phyloP scores from a whole-genome alignment of 2,888 invertebrate genomes.

The Parochlus steinenii region DNA sequence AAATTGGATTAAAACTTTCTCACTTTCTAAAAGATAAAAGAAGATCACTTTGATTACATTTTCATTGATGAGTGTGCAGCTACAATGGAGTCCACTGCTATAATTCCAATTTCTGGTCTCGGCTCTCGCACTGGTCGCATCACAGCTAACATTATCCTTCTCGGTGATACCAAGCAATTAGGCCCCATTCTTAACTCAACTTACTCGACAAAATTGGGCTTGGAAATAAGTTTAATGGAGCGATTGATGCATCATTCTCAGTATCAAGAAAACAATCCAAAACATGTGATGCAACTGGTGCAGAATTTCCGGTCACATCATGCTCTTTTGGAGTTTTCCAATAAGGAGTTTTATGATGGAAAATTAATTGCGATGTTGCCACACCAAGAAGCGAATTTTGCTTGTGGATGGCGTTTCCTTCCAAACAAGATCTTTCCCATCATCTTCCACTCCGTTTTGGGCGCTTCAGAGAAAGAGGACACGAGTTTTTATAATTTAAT shows the following conservation, averaged over 20 bases:
- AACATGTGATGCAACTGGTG: not conserved
- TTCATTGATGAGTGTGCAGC: constrained; percentile 67
- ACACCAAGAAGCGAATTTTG: not conserved
- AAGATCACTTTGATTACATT: constrained; percentile 40
- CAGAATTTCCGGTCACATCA: constrained; percentile 6
- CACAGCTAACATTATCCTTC: constrained; percentile 38
- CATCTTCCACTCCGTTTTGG: constrained; percentile 1
- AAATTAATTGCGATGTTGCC: not conserved
- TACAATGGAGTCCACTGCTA: constrained; percentile 48
- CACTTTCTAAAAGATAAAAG: constrained; percentile 9
- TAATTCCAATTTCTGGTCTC: constrained; percentile 36
- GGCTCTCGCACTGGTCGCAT: constrained; percentile 20
- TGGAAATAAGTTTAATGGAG: constrained; percentile 14
- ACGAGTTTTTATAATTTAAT: not conserved
- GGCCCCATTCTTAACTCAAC: constrained; percentile 41
- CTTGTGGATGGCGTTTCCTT: constrained; percentile 1
- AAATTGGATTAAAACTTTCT: no score
- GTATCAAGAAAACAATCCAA: constrained; percentile 1
- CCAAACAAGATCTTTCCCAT: constrained; percentile 2
- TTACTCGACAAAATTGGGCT: constrained; percentile 20
- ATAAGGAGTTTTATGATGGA: constrained; percentile 2
- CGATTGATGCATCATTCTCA: constrained; percentile 1
- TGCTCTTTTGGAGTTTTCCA: not conserved
- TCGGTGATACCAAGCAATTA: constrained; percentile 59
- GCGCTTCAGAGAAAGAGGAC: not conserved